A percentile compares a stretch with the other conserved stretches of the same genome.
Conservation (phyloP, 2,797 vertebrate genomes). For the Danio aesculapii region DNA sequence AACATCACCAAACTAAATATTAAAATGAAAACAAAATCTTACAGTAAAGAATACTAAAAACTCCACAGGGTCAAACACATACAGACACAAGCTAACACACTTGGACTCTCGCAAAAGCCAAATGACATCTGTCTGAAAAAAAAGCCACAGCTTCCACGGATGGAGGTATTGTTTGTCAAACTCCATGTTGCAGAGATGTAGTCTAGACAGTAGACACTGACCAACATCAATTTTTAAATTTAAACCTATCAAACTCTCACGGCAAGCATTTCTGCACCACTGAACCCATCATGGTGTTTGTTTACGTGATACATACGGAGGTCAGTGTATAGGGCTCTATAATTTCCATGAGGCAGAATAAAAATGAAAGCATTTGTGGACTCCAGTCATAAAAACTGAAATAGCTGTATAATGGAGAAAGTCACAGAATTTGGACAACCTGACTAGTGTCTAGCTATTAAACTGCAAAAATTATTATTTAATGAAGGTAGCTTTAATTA, state of each 20-base stretch:
- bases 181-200: background rate
- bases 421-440: too few relatives aligned
- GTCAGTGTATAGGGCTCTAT: too few relatives aligned
- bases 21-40: background rate
- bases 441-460: too few relatives aligned
- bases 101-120: constrained; percentile 12
- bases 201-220: constrained; percentile 17
- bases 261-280: background rate
- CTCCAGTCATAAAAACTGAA: background rate
- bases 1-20: background rate
- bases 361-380: too few relatives aligned
- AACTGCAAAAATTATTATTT: too few relatives aligned
- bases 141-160: constrained; percentile 17
- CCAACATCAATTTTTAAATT: constrained; percentile 27
- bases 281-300: background rate
- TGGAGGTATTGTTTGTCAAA: background rate
- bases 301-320: background rate
- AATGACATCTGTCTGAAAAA: constrained; percentile 20
- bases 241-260: background rate
- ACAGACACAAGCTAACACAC: constrained; percentile 3
- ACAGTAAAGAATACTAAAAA: background rate
- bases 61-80: background rate
- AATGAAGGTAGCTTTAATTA: too few relatives aligned
- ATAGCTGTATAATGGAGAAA: too few relatives aligned
- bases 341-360: too few relatives aligned